phyloP scores from a whole-genome alignment of 1,140 invertebrate species.

The Micrasema longulum region DNA sequence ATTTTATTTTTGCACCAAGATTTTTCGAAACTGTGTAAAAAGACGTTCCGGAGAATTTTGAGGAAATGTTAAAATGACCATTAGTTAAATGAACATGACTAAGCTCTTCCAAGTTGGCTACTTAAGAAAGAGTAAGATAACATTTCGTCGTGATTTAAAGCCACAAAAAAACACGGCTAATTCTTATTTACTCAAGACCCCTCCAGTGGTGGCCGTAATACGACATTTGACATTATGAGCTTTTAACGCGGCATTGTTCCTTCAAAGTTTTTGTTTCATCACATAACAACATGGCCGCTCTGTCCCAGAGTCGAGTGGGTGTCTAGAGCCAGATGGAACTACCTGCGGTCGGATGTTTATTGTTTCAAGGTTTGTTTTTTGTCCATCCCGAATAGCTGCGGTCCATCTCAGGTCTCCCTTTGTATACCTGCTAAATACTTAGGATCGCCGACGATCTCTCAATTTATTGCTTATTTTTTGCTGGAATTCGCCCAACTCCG shows the following conservation, averaged over 20 bases:
- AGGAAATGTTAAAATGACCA: too few species aligned
- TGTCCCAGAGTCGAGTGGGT: background rate
- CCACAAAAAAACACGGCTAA: slow-evolving; percentile 9
- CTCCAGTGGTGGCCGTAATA: slow-evolving; percentile 17
- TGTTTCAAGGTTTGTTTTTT: slow-evolving; percentile 46
- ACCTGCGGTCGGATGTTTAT: slow-evolving; percentile 45
- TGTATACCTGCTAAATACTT: slow-evolving; percentile 46
- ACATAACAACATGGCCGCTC: background rate
- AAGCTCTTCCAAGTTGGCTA: too few species aligned
- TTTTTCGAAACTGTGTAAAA: too few species aligned
- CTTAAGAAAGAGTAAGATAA: too few species aligned
- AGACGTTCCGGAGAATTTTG: too few species aligned
- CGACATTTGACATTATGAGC: slow-evolving; percentile 37
- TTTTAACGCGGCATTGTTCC: slow-evolving; percentile 36
- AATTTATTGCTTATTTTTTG: slow-evolving; percentile 42
- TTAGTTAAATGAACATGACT: too few species aligned
- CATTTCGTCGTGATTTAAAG: background rate
- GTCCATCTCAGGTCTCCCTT: slow-evolving; percentile 28
- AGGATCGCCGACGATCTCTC: slow-evolving; percentile 36
- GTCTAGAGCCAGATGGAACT: slow-evolving; percentile 29
- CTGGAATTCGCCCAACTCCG: slow-evolving; percentile 10
- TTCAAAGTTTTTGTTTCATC: slow-evolving; percentile 26
- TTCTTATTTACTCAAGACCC: slow-evolving; percentile 6
- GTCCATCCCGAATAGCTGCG: slow-evolving; percentile 25
- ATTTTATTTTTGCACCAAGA: too few species aligned